Evolutionary conservation across 2,797 vertebrate species (phyloP).

Genomic region (Muraenolepis orangiensis): DNA sequence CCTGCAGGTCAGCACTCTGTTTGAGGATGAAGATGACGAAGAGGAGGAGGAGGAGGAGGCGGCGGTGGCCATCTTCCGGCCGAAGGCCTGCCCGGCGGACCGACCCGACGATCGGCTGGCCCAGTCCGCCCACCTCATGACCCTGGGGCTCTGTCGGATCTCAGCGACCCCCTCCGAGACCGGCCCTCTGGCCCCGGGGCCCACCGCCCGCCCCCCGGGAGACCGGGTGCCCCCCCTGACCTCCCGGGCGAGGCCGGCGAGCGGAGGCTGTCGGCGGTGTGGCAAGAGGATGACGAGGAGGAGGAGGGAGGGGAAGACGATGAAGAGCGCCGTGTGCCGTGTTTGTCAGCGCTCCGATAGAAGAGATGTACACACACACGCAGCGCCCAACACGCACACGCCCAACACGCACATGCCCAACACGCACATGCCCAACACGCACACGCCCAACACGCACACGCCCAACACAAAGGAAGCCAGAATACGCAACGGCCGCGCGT

Average conservation of each 20-base stretch:
- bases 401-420: background rate
- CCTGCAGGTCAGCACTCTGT: slow-evolving; percentile 69
- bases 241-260: background rate
- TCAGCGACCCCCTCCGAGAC: background rate
- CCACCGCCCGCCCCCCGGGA: background rate
- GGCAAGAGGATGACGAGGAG: background rate
- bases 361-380: background rate
- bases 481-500: background rate
- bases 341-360: background rate
- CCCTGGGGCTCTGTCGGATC: slow-evolving; percentile 57
- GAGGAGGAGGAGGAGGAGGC: background rate
- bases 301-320: background rate
- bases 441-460: background rate
- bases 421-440: background rate
- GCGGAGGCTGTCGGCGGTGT: background rate
- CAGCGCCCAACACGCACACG: background rate
- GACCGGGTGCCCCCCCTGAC: background rate
- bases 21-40: slow-evolving; percentile 54
- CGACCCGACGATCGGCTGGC: slow-evolving; percentile 64
- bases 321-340: background rate
- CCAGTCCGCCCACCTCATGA: slow-evolving; percentile 72
- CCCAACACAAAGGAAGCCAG: background rate
- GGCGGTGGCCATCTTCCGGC: background rate
- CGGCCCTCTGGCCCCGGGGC: background rate
- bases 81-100: background rate